Conservation (phyloP, 2,888 invertebrate genomes). For the Chymomyza caudatula region DNA sequence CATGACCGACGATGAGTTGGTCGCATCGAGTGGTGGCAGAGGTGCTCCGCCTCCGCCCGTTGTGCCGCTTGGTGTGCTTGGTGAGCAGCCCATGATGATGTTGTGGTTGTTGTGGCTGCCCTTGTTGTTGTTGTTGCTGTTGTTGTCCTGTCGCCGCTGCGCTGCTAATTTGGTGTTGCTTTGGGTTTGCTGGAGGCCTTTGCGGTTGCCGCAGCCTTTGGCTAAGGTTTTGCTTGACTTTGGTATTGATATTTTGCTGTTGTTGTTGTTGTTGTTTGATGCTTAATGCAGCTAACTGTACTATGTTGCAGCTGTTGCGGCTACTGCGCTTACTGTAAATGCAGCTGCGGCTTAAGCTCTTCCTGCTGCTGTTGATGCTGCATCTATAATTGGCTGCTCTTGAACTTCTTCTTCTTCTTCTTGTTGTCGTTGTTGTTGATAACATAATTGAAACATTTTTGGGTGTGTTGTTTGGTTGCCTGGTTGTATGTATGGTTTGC, state of each 20-base stretch:
- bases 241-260: conserved; percentile 31
- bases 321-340: not conserved
- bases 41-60: conserved; percentile 34
- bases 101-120: conserved; percentile 19
- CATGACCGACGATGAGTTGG: conserved; percentile 17
- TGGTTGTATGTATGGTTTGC: conserved; percentile 34
- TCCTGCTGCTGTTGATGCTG: conserved; percentile 22
- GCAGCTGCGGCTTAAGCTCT: conserved; percentile 6
- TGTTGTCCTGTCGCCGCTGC: conserved; percentile 27
- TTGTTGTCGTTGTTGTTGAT: conserved; percentile 46
- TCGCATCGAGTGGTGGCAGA: conserved; percentile 45
- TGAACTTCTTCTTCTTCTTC: conserved; percentile 6
- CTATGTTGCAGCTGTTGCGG: not conserved
- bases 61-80: conserved; percentile 49
- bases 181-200: conserved; percentile 52
- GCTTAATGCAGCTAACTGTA: not conserved
- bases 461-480: conserved; percentile 30
- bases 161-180: conserved; percentile 62
- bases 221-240: conserved; percentile 4
- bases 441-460: conserved; percentile 67
- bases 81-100: conserved; percentile 70
- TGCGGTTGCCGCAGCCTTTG: conserved; percentile 23
- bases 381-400: conserved; percentile 15
- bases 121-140: conserved; percentile 10
- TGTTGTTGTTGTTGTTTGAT: conserved; percentile 20